phyloP scores from a whole-genome alignment of 2,113 vertebrate species.

The Otus sunia region DNA sequence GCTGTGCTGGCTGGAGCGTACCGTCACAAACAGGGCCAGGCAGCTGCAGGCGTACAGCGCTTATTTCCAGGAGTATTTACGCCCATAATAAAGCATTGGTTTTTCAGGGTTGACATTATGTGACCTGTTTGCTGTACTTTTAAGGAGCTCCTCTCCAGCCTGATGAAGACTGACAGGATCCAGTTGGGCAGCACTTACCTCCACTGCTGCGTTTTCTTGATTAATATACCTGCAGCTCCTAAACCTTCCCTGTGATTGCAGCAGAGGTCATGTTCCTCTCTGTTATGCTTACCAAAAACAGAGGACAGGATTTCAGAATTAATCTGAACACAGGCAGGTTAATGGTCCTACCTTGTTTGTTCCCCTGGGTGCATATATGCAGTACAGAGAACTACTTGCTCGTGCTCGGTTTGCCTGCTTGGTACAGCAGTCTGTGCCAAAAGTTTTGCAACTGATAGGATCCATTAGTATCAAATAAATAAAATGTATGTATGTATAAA shows the following conservation, averaged over 20 bases:
- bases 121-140: conserved; percentile 5
- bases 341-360: conserved; percentile 17
- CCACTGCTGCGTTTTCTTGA: background rate
- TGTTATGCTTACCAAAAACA: conserved; percentile 3
- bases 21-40: background rate
- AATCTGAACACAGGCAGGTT: background rate
- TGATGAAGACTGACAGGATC: conserved; percentile 34
- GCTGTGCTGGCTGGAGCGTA: background rate
- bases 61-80: background rate
- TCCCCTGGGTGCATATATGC: background rate
- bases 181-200: background rate
- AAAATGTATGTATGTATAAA: background rate
- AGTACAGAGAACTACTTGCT: background rate
- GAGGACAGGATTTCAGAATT: conserved; percentile 31
- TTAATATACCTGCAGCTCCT: conserved; percentile 14
- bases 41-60: background rate
- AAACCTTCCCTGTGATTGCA: background rate
- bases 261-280: conserved; percentile 32
- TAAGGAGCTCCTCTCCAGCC: conserved; percentile 4
- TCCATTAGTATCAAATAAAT: background rate
- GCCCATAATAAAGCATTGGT: background rate
- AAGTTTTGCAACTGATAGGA: background rate
- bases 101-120: background rate
- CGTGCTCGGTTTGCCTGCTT: background rate
- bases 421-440: background rate